Evolutionary conservation across 2,113 vertebrate species (phyloP), one percentile per base, ranked within the genome.

Genomic region (Hemibagrus wyckioides): DNA sequence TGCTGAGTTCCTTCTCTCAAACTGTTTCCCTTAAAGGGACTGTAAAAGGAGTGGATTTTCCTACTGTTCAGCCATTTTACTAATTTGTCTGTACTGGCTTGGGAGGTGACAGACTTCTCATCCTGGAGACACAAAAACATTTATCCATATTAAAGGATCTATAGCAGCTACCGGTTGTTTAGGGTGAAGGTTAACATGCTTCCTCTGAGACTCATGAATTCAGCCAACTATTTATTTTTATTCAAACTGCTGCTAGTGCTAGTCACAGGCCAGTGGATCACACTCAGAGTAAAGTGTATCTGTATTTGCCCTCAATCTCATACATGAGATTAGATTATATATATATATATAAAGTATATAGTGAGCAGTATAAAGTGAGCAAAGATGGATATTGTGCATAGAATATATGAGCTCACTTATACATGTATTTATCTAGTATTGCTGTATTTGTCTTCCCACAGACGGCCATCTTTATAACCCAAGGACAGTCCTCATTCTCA

Each of bases 21-120:
- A 57, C 84, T 91, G 21, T 91, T 88, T 0, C 91, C 92, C 0
- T 63, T 90, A 80, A 96, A 90, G 1, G 90, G 87, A 2, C 89
- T 93, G 59, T 96, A 96, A 90, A 95, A 96, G 0, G 94, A 93
- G 33, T 90, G 91, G 73, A 95, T 93, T 89, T 95, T 96, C 89
- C 94, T 91, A 44, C 71, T 76, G 76, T 94, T 95, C 80, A 96
- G 79, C 95, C 95, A 96, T 36, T 93, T 93, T 4, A 95, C 85
- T 75, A 93, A 89, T 59, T 80, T 36, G 28, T 91, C 89, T 2
- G 89, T 89, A 2, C 81, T 59, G 1, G 85, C 80, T 0, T 86
- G 86, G 0, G 83, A 83, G 1, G 83, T 84, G 0, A 69, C 71
- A 5, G 89, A 87, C 33, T 87, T 93, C 6, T 90, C 89, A 0